Evolutionary conservation across 92 coral and sea anemone genomes (phyloP).

Genomic region (Ricordea florida): DNA sequence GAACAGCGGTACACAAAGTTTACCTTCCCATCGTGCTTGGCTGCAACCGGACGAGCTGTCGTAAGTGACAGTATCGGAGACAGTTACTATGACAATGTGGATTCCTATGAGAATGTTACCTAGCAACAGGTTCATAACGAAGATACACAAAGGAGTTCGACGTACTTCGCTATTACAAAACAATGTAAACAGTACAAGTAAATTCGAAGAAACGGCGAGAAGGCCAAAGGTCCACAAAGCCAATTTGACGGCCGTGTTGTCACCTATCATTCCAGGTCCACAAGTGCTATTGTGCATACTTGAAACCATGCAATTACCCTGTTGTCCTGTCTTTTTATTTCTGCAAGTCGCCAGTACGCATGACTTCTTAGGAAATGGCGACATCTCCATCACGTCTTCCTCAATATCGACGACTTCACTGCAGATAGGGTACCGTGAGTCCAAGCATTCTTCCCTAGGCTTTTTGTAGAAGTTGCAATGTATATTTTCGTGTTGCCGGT

Average conservation of each 20-base stretch:
- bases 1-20: conserved; percentile 79
- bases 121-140: conserved; percentile 78
- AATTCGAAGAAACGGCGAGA: conserved; percentile 79
- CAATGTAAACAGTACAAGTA: conserved; percentile 71
- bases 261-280: conserved; percentile 73
- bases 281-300: conserved; percentile 51
- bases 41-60: conserved; percentile 75
- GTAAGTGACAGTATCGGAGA: conserved; percentile 75
- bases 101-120: conserved; percentile 82
- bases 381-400: conserved; percentile 58
- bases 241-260: conserved; percentile 83
- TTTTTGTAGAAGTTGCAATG: conserved; percentile 74
- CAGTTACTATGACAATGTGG: conserved; percentile 73
- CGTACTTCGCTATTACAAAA: conserved; percentile 79
- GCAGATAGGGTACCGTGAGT: conserved; percentile 54
- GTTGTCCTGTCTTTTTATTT: conserved; percentile 47
- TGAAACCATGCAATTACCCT: conserved; percentile 45
- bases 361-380: conserved; percentile 53
- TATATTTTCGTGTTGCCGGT: conserved; percentile 62
- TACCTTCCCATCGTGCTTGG: conserved; percentile 76
- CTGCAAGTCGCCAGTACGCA: conserved; percentile 78
- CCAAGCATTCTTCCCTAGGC: conserved; percentile 68
- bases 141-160: conserved; percentile 76
- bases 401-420: conserved; percentile 48
- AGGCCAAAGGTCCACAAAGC: conserved; percentile 92